Conservation (phyloP, 2,888 invertebrate genomes). For the Papilio protenor region DNA sequence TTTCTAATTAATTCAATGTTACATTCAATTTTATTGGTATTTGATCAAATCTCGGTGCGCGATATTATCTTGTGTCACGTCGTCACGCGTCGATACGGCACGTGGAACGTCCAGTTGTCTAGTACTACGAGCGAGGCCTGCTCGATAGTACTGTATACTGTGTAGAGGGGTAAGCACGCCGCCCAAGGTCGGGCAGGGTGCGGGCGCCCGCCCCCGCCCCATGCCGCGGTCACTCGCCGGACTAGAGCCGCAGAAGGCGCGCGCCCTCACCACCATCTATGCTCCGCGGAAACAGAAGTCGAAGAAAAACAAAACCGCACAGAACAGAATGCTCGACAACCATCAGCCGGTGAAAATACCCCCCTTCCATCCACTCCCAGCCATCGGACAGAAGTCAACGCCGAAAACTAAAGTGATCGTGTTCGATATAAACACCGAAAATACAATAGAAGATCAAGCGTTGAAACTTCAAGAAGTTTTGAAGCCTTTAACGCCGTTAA, state of each 20-base stretch:
- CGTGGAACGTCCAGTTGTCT: constrained; percentile 45
- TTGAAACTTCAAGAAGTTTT: constrained; percentile 70
- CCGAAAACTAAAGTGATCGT: constrained; percentile 74
- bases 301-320: constrained; percentile 73
- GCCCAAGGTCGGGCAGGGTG: constrained; percentile 71
- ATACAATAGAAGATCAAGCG: constrained; percentile 54
- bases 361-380: constrained; percentile 79
- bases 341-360: constrained; percentile 72
- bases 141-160: constrained; percentile 55
- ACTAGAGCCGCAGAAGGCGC: constrained; percentile 71
- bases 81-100: constrained; percentile 44
- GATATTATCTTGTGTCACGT: constrained; percentile 43
- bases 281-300: constrained; percentile 75
- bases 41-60: constrained; percentile 20
- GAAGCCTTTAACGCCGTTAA: constrained; percentile 73
- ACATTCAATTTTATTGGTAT: background rate
- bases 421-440: constrained; percentile 68
- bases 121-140: constrained; percentile 53
- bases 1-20: constrained; percentile 4
- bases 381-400: constrained; percentile 72
- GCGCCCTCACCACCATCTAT: constrained; percentile 78
- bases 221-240: constrained; percentile 77
- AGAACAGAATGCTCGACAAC: constrained; percentile 75
- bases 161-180: constrained; percentile 56
- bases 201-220: constrained; percentile 69